Evolutionary conservation across 2,797 vertebrate genomes (phyloP), one percentile per base, ranked within the genome.

Genomic region (Crocodylus rhombifer): DNA sequence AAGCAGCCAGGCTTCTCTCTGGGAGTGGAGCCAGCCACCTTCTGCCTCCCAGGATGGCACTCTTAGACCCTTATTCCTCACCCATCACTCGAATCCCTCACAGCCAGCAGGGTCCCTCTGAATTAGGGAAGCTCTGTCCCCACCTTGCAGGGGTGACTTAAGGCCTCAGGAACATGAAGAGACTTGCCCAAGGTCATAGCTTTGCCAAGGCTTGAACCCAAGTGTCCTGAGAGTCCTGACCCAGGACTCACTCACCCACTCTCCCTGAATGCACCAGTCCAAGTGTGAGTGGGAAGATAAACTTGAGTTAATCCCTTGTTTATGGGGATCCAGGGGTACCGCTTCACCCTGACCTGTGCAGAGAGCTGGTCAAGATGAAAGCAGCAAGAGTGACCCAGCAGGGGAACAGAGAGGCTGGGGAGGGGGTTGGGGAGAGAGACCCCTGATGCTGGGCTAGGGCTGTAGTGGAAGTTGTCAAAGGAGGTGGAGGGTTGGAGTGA

Each of bases 51-150:
- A 33, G 21, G 30, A n/a, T 30, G 30, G 15, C 16, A 8, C n/a
- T 67, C 30, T 33, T 67, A 33, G 7, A 67, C 17, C 65, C 28
- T n/a, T 65, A 16, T n/a, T 65, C n/a, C n/a, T 28, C n/a, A 65
- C 17, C 28, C 21, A 33, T 33, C 64, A 8, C 26, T 42, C 42
- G 14, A 51, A 25, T 25, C 16, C 71, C 42, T 74, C 71, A 8
- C 42, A 25, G 14, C 17, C 77, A 51, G 64, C 61, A 91, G 58
- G 16, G 42, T 21, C 76, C 16, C 30, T 1, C 2, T 0, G 0
- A 25, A 30, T 23, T 26, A 58, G 63, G 55, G 36, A 28, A 26
- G 36, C 55, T 33, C 23, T 13, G 4, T 58, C 14, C 76, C 10
- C 9, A 6, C 36, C 23, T 13, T 36, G 36, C 36, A 36, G 67